Evolutionary conservation across 2,888 invertebrate genomes (phyloP), one percentile per base, ranked within the genome.

Genomic region (Catocala nupta): DNA sequence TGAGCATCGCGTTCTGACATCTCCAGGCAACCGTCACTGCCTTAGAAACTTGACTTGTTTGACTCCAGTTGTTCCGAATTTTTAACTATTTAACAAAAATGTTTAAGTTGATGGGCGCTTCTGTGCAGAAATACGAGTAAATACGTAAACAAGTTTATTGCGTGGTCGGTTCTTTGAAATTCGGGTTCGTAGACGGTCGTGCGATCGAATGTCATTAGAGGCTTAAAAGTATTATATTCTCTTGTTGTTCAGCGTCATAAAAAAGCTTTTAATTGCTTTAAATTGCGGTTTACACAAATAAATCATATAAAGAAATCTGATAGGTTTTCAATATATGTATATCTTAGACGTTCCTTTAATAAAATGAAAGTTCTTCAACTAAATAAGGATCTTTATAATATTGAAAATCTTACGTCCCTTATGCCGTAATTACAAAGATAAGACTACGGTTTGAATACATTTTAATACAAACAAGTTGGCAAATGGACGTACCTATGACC

Each of bases 71-170:
- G 42, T 42, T 53, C 5, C 3, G 0, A 49, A 54, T 48, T 53
- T 59, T 43, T 0, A 25, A 25, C n/a, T 33, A 48, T 54, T 48
- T 25, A 55, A 39, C 16, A 12, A 55, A 54, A 44, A 36, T 55
- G 5, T 50, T 54, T 59, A 13, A 4, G 3, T 10, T 10, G 33
- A 10, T 33, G 9, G 48, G 25, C 48, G 16, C 43, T 48, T 44
- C 48, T 11, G 11, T 48, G 7, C 25, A 16, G 42, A 42, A 44
- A 43, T 51, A 34, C 10, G 43, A 57, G 36, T 13, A 16, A 56
- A 9, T 49, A 25, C 25, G 42, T 47, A 49, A 1, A 39, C 16
- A 13, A 8, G 36, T 51, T 51, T 51, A 39, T 36, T 9, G 36
- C 36, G 51, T 8, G 34, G 13, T 36, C 8, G 12, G 13, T 51